Evolutionary conservation across 2,113 vertebrate species (phyloP).

Genomic region (Taurulus bubalis): DNA sequence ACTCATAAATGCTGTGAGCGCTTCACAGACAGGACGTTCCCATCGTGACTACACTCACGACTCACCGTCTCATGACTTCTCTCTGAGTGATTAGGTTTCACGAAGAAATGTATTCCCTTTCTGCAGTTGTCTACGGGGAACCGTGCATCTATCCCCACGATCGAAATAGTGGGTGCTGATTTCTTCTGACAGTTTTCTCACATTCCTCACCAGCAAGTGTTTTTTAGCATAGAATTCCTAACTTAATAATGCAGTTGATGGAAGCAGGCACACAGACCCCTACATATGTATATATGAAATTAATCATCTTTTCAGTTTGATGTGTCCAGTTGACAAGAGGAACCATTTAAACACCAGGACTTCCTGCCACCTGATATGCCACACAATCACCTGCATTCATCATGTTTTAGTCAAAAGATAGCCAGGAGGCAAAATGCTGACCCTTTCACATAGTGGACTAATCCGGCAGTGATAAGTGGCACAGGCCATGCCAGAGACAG

Average conservation of each 20-base stretch:
- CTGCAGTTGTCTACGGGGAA: slow-evolving; percentile 65
- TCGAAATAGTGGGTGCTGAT: slow-evolving; percentile 50
- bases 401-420: slow-evolving; percentile 24
- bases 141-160: slow-evolving; percentile 15
- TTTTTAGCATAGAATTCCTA: background rate
- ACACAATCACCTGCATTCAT: slow-evolving; percentile 21
- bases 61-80: slow-evolving; percentile 45
- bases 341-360: slow-evolving; percentile 16
- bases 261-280: background rate
- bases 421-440: slow-evolving; percentile 42
- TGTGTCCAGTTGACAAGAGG: slow-evolving; percentile 1
- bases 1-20: slow-evolving; percentile 35
- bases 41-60: slow-evolving; percentile 21
- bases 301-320: slow-evolving; percentile 3
- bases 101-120: slow-evolving; percentile 55
- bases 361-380: slow-evolving; percentile 9
- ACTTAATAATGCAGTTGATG: background rate
- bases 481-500: slow-evolving; percentile 57
- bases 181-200: slow-evolving; percentile 32
- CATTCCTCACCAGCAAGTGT: background rate
- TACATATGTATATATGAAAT: background rate
- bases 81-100: slow-evolving; percentile 72
- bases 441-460: slow-evolving; percentile 42
- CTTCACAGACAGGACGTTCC: slow-evolving; percentile 27
- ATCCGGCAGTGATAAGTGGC: slow-evolving; percentile 64